Base-by-base conservation (phyloP, 2,888 invertebrate genomes). In the Dromius quadrimaculatus region DNA sequence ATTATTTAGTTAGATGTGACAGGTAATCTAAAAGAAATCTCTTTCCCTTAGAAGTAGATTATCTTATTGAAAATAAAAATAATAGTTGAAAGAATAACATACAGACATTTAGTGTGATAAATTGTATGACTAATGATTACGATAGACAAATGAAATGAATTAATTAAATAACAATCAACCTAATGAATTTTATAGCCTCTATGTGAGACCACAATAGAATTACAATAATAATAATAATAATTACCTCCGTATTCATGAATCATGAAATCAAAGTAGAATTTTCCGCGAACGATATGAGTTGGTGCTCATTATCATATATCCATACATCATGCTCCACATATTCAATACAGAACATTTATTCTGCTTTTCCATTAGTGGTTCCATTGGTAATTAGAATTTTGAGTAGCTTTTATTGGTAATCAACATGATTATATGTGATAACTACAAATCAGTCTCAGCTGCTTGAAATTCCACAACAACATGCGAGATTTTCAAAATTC, bases 381-480 rank as follows among this genome's bases (percentile, higher is more conserved):
- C 23, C 22, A 45, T 23, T 11, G 47, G 20, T 47, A 47, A 47
- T 47, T 47, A 47, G 20, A 47, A 47, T 47, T 47, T 47, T 47
- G 23, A 22, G 47, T 11, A 23, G 23, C 23, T 47, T 47, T 47
- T 22, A 47, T 47, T 47, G 23, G 23, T 47, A 47, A 47, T 47
- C 23, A 47, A 47, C 47, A 47, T 47, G 47, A 47, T 47, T 23
- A 47, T 22, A 47, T 23, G 47, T 47, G 47, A 47, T 20, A 47
- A 47, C 47, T 22, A 47, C 47, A 47, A 47, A 23, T 47, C 47
- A 47, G 22, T 47, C 23, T 20, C 47, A 47, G 20, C 47, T 20
- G 22, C 2, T 20, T 11, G 23, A 28, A 47, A 47, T 47, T 41
- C 23, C 22, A 47, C 47, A n/a, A n/a, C n/a, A n/a, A n/a, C n/a